Evolutionary conservation across 1,140 invertebrate species (phyloP).

Genomic region (Grapholita molesta): DNA sequence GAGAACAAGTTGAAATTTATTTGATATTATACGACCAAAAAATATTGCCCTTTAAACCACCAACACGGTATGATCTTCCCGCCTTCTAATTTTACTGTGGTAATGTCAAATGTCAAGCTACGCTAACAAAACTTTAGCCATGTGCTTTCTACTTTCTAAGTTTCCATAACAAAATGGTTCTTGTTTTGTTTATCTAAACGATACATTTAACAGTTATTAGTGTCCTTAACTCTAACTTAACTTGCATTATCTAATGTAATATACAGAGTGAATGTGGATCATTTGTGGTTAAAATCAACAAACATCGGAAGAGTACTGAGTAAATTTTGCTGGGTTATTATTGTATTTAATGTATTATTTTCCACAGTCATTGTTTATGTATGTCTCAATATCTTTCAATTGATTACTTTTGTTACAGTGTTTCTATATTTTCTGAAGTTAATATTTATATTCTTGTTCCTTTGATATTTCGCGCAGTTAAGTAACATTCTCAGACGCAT

Average conservation of each 20-base stretch:
- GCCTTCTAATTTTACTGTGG: neutral
- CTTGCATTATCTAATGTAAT: neutral
- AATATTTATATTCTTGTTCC: no score
- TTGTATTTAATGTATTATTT: neutral
- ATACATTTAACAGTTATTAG: neutral
- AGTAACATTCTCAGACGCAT: no score
- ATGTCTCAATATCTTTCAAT: neutral
- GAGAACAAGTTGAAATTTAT: neutral
- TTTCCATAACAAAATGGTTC: neutral
- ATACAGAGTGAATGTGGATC: neutral
- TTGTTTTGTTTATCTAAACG: neutral
- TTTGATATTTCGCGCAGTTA: no score
- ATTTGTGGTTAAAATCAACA: neutral
- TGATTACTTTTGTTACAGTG: no score
- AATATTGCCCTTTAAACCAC: neutral
- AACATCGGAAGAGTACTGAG: neutral
- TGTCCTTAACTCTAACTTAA: neutral
- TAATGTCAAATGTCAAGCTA: neutral
- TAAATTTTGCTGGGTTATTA: neutral
- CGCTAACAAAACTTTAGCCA: neutral
- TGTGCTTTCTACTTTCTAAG: slow-evolving; percentile 7
- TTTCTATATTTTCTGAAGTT: no score
- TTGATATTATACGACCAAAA: neutral
- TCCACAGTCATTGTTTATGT: neutral
- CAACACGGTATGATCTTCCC: neutral